Evolutionary conservation across 2,888 invertebrate genomes (phyloP), one percentile per base, ranked within the genome.

Genomic region (Cheiracanthium punctorium): DNA sequence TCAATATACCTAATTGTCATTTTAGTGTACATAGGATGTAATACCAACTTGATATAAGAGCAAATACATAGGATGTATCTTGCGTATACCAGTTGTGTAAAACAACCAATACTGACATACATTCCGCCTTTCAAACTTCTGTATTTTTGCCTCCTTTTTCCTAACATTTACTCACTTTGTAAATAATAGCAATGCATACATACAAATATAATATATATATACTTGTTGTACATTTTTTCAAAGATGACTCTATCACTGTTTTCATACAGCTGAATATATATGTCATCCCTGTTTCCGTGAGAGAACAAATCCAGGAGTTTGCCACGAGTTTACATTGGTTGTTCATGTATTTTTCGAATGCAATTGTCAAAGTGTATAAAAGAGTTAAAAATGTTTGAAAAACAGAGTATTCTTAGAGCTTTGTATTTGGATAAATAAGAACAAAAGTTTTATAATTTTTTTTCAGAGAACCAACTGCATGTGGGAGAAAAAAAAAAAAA

Each of bases 101-200:
- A n/a, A n/a, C n/a, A 17, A 58, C 58, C 58, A 58, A 24, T 12
- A 58, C 58, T 58, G 58, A 24, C 58, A 24, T 17, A 48, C n/a
- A 17, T 12, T 12, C 48, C 48, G 48, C 64, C 64, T 10, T 58
- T 29, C 1, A 64, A 28, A 28, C 29, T 29, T 29, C 12, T 64
- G 67, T 67, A 67, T 67, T 67, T 67, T 67, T 67, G 67, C 32
- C 1, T 58, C 32, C 32, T 67, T 32, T 30, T 67, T 32, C 29
- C 64, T 64, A 64, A 29, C 30, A 67, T 17, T 32, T 67, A 32
- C 64, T 30, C 67, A 30, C 30, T 67, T 14, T 67, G 67, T 67
- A 67, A 29, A 67, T 67, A 67, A 67, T 28, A 67, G 67, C 32
- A 32, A 30, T 32, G 32, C n/a, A 67, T 32, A 29, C 28, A 64